These are phyloP conservation scores for Ligdia adustata DNA, from an alignment of 2,888 invertebrate species.

Conservation along the genomic window DNA sequence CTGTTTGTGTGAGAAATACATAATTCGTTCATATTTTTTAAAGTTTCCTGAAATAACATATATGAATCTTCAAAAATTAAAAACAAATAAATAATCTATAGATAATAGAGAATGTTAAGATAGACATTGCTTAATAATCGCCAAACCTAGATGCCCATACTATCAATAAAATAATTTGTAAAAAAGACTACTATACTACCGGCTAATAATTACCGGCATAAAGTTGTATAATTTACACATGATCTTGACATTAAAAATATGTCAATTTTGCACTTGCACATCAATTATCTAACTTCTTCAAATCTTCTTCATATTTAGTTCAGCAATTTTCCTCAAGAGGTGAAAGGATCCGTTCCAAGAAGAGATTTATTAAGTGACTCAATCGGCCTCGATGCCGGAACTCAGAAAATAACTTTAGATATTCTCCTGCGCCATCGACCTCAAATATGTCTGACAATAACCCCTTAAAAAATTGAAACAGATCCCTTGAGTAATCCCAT, in stretches of 20 bases:
- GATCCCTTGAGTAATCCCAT: conserved; percentile 1
- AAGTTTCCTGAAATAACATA: conserved; percentile 21
- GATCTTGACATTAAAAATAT: conserved; percentile 1
- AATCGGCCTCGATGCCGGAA: conserved; percentile 1
- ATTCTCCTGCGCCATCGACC: not conserved
- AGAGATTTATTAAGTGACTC: conserved; percentile 15
- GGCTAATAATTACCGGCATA: not conserved
- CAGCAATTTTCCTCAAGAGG: conserved; percentile 20
- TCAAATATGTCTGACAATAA: not conserved
- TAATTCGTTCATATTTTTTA: conserved; percentile 37
- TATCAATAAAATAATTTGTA: no score
- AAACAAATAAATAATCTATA: no score
- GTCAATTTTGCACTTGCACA: not conserved
- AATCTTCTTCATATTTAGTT: conserved; percentile 12
- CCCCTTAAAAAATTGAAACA: no score
- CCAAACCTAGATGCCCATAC: no score
- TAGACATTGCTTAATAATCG: no score
- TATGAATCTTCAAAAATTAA: no score
- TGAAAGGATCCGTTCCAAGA: conserved; percentile 20
- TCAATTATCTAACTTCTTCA: not conserved
- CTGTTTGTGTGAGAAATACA: conserved; percentile 62
- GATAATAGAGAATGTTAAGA: no score
- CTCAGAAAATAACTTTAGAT: not conserved
- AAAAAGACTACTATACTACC: no score
- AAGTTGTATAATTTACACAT: not conserved